phyloP scores from a whole-genome alignment of 2,113 vertebrate species.

The Xiphophorus hellerii region DNA sequence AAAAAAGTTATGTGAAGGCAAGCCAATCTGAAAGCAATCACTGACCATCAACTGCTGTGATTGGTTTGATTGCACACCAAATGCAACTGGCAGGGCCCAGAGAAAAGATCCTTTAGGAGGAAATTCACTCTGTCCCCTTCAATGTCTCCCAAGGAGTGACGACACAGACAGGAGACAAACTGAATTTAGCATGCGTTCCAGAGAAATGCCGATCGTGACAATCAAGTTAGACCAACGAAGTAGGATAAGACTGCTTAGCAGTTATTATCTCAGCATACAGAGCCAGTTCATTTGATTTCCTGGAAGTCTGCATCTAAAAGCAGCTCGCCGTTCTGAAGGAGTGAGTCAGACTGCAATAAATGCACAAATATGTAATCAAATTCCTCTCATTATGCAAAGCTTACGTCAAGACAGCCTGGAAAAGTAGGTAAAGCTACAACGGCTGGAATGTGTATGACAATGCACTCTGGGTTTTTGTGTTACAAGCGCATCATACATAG shows the following conservation, averaged over 20 bases:
- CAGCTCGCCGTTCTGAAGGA: not conserved
- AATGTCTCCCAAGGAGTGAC: conserved; percentile 56
- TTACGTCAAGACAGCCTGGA: not conserved
- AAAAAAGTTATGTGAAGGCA: conserved; percentile 36
- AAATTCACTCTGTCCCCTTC: conserved; percentile 71
- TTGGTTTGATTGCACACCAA: conserved; percentile 77
- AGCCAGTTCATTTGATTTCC: conserved; percentile 10
- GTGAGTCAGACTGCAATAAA: conserved; percentile 1
- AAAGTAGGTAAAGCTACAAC: not conserved
- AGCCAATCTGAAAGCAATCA: conserved; percentile 79
- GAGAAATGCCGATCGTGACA: conserved; percentile 33
- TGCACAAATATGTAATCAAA: conserved; percentile 15
- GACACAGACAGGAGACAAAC: conserved; percentile 28
- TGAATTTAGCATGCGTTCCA: conserved; percentile 12
- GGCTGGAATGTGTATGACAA: conserved; percentile 1
- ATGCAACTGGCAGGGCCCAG: conserved; percentile 63
- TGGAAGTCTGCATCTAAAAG: conserved; percentile 13
- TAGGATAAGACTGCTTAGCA: conserved; percentile 5
- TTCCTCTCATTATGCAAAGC: conserved; percentile 1
- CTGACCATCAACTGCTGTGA: conserved; percentile 73
- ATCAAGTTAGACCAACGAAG: conserved; percentile 29
- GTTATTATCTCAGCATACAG: conserved; percentile 9
- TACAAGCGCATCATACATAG: not conserved
- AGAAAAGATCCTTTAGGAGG: conserved; percentile 62
- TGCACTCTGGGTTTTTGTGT: not conserved